phyloP scores from a whole-genome alignment of 2,797 vertebrate genomes.

The Emys orbicularis region DNA sequence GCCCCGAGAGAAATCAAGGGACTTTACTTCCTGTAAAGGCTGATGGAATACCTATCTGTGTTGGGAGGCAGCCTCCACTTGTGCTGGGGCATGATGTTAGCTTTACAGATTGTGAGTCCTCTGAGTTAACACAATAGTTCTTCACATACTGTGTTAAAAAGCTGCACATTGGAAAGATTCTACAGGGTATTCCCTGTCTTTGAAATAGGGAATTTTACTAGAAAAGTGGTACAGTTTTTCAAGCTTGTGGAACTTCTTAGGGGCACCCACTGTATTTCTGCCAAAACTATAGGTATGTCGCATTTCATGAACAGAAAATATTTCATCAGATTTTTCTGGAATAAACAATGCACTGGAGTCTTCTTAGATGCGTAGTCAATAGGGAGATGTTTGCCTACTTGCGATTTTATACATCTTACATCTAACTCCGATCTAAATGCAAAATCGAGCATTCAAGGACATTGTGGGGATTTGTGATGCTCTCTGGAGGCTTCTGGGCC shows the following conservation, averaged over 20 bases:
- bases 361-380: neutral
- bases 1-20: neutral
- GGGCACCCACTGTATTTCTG: neutral
- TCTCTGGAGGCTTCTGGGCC: neutral
- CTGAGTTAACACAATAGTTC: neutral
- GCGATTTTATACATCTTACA: neutral
- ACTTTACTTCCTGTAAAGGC: neutral
- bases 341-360: neutral
- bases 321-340: neutral
- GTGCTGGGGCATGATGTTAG: neutral
- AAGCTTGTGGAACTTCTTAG: neutral
- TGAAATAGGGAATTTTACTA: neutral
- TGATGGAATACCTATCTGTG: neutral
- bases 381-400: neutral
- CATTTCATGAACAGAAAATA: neutral
- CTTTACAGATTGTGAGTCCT: neutral
- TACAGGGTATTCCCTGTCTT: neutral
- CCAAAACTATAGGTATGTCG: neutral
- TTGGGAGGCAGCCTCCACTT: accelerated
- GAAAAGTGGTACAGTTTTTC: neutral
- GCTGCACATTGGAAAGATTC: neutral
- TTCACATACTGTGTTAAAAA: neutral
- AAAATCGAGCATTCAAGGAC: neutral
- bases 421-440: constrained; percentile 3
- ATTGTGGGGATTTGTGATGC: neutral